These are phyloP conservation scores for Catostomus latipinnis DNA, from an alignment of 2,797 vertebrate species.

Conservation along the genomic window DNA sequence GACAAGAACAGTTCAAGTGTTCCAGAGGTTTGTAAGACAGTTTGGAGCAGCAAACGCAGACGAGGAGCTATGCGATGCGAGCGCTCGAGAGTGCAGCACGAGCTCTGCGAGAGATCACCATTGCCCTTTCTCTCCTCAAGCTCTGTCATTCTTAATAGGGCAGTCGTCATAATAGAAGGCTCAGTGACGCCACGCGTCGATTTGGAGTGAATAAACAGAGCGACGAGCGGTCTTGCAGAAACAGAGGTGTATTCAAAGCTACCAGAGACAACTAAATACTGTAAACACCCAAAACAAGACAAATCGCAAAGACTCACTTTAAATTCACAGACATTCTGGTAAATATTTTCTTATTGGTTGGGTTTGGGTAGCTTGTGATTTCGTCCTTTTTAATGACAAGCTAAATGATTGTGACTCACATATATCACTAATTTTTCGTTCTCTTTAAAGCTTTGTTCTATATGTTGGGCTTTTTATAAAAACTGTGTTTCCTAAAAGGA, in stretches of 20 bases:
- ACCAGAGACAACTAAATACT: background rate
- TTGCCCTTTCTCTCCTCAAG: conserved; percentile 92
- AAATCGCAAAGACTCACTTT: background rate
- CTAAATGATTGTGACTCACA: no score
- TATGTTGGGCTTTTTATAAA: background rate
- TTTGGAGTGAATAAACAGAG: conserved; percentile 89
- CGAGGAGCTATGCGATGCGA: conserved; percentile 86
- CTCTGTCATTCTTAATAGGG: conserved; percentile 97
- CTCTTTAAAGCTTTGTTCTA: background rate
- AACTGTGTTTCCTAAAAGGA: no score
- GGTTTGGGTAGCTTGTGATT: background rate
- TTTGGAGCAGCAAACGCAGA: conserved; percentile 51
- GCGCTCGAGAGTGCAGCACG: conserved; percentile 85
- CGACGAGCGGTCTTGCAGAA: conserved; percentile 76
- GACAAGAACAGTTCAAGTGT: conserved; percentile 27
- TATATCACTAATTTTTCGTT: no score
- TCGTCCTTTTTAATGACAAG: background rate
- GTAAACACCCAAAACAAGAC: background rate
- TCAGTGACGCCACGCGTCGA: conserved; percentile 95
- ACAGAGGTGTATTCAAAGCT: conserved; percentile 67
- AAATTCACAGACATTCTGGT: background rate
- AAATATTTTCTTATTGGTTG: background rate
- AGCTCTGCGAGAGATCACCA: conserved; percentile 98
- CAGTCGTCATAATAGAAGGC: conserved; percentile 92
- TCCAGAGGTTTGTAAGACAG: conserved; percentile 11